These are phyloP conservation scores for Apotomis betuletana DNA, from an alignment of 2,888 invertebrate genomes.

Conservation along the genomic window DNA sequence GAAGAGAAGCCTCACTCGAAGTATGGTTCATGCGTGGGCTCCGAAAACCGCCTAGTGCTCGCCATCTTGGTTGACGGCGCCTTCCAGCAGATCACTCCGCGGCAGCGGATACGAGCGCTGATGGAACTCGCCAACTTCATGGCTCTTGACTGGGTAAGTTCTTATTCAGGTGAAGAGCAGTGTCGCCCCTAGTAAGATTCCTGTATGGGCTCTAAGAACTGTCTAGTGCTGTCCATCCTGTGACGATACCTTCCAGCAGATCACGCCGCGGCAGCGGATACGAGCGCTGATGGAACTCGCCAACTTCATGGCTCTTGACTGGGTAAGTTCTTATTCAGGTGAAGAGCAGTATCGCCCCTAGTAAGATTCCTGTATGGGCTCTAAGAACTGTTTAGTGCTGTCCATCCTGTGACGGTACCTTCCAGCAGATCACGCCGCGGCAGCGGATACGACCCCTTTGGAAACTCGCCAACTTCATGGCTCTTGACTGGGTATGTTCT, in stretches of 20 bases:
- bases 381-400: too few relatives aligned
- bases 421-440: conserved; percentile 85
- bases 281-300: conserved; percentile 81
- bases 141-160: conserved; percentile 85
- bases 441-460: conserved; percentile 87
- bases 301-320: conserved; percentile 77
- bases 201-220: too few relatives aligned
- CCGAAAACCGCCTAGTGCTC: conserved; percentile 81
- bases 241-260: conserved; percentile 85
- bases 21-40: conserved; percentile 68
- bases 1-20: conserved; percentile 76
- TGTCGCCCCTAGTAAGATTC: conserved; percentile 56
- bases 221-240: conserved; percentile 53
- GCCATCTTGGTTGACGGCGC: conserved; percentile 87
- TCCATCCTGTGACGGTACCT: conserved; percentile 83
- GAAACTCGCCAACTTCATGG: conserved; percentile 38
- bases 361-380: conserved; percentile 48
- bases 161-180: too few relatives aligned
- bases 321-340: conserved; percentile 72
- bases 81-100: conserved; percentile 85
- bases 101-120: conserved; percentile 86
- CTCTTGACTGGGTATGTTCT: conserved; percentile 81
- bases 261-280: conserved; percentile 86
- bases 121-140: conserved; percentile 87
- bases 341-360: conserved; percentile 49